A percentile compares a stretch with the other conserved stretches of the same genome.
phyloP scores from a whole-genome alignment of 2,888 invertebrate genomes.

The Epistrophe grossulariae region DNA sequence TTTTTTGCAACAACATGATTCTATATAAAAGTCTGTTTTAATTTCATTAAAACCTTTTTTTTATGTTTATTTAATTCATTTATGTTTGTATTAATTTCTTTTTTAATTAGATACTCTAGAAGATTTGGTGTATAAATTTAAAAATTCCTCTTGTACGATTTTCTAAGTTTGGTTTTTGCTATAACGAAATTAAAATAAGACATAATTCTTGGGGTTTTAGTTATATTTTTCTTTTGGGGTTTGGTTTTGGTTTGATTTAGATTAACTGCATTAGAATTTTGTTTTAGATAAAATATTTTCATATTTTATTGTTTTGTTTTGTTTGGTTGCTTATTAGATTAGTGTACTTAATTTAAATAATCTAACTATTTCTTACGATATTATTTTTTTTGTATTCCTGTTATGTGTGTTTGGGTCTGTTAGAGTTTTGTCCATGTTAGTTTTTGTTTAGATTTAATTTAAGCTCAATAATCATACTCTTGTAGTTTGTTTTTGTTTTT shows the following conservation, averaged over 20 bases:
- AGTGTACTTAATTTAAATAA: slow-evolving; percentile 54
- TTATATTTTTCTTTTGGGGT: slow-evolving; percentile 16
- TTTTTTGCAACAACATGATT: slow-evolving; percentile 63
- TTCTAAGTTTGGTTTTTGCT: slow-evolving; percentile 34
- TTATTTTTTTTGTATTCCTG: slow-evolving; percentile 42
- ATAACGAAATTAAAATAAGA: slow-evolving; percentile 57
- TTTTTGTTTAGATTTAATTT: slow-evolving; percentile 55
- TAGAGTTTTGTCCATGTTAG: slow-evolving; percentile 16
- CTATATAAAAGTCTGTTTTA: slow-evolving; percentile 72
- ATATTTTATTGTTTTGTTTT: slow-evolving; percentile 34
- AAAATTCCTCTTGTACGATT: slow-evolving; percentile 72
- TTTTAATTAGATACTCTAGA: slow-evolving; percentile 73
- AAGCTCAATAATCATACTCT: slow-evolving; percentile 68
- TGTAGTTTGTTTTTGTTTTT: slow-evolving; percentile 29
- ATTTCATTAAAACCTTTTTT: slow-evolving; percentile 68
- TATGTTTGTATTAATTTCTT: slow-evolving; percentile 15
- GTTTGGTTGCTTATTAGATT: slow-evolving; percentile 64
- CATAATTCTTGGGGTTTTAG: slow-evolving; percentile 14
- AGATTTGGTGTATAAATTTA: slow-evolving; percentile 74
- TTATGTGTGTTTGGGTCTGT: slow-evolving; percentile 50
- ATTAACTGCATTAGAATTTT: slow-evolving; percentile 48
- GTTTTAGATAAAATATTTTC: slow-evolving; percentile 25
- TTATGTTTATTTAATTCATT: slow-evolving; percentile 48
- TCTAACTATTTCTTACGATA: slow-evolving; percentile 63
- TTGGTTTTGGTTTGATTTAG: slow-evolving; percentile 35